These are phyloP conservation scores for Agriopis marginaria DNA, from an alignment of 2,888 invertebrate genomes.

Conservation along the genomic window DNA sequence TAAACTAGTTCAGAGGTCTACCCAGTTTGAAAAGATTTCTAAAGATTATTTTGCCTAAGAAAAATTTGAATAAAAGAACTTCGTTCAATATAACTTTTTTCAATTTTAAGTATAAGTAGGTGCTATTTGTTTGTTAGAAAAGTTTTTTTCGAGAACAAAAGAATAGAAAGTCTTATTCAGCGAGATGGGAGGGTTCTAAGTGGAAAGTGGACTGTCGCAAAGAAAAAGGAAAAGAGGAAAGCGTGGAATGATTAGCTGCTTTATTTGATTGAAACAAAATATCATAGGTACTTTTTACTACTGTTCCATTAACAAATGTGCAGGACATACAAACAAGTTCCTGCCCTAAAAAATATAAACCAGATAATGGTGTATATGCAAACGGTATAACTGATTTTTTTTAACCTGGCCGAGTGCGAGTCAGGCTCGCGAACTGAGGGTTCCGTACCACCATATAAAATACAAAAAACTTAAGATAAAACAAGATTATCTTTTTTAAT, in stretches of 20 bases:
- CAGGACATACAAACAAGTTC: too few species aligned
- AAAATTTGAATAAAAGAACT: conserved; percentile 49
- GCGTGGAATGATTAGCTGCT: neutral
- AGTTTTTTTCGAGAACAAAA: conserved; percentile 51
- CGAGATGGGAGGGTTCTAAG: conserved; percentile 48
- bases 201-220: conserved; percentile 35
- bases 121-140: conserved; percentile 45
- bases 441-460: too few species aligned
- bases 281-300: neutral
- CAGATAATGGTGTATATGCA: too few species aligned
- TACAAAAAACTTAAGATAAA: too few species aligned
- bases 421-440: too few species aligned
- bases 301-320: too few species aligned
- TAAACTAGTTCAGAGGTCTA: conserved; percentile 31
- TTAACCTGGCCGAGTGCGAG: too few species aligned
- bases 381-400: too few species aligned
- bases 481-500: too few species aligned
- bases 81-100: conserved; percentile 50
- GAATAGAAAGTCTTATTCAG: conserved; percentile 55
- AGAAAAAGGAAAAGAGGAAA: conserved; percentile 19
- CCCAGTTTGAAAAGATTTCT: conserved; percentile 35
- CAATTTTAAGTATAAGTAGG: conserved; percentile 47
- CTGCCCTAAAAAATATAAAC: too few species aligned
- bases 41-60: conserved; percentile 43
- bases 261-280: neutral